Conservation (phyloP, 30 jellyfish, hydroid and myxozoan species). For the Hydractinia echinata region DNA sequence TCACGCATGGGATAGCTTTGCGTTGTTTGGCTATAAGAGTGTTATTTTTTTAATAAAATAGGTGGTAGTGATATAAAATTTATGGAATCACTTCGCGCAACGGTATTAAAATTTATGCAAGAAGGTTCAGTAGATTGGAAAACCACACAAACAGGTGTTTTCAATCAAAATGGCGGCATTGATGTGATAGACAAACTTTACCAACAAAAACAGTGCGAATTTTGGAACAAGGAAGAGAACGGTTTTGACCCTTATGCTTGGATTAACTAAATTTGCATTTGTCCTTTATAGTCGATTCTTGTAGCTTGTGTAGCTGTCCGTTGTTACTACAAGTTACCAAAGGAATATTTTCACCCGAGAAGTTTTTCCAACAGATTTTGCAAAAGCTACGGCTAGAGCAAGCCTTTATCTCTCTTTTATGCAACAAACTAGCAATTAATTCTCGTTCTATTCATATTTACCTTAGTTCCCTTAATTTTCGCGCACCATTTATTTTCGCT, state of each 20-base stretch:
- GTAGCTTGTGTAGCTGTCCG: too few relatives aligned
- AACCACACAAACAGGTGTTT: neutral
- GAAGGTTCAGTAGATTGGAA: neutral
- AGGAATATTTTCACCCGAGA: too few relatives aligned
- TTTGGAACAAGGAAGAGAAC: conserved; percentile 41
- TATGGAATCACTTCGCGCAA: neutral
- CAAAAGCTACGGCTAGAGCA: too few relatives aligned
- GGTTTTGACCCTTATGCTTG: conserved; percentile 48
- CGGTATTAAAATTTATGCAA: neutral
- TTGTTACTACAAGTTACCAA: too few relatives aligned
- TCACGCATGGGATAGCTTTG: conserved; percentile 47
- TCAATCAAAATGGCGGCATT: neutral
- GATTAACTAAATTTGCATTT: conserved; percentile 19
- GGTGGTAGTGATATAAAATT: neutral
- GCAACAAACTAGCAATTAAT: too few relatives aligned
- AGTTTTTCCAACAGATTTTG: too few relatives aligned
- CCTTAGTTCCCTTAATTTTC: too few relatives aligned
- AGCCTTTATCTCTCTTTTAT: too few relatives aligned
- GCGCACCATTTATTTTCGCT: too few relatives aligned
- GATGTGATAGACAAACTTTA: neutral
- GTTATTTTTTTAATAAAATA: neutral
- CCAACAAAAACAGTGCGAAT: conserved; percentile 24
- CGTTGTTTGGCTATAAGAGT: conserved; percentile 39
- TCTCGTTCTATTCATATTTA: too few relatives aligned
- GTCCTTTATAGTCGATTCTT: neutral